phyloP scores from a whole-genome alignment of 2,113 vertebrate species.

The Varanus salvator region DNA sequence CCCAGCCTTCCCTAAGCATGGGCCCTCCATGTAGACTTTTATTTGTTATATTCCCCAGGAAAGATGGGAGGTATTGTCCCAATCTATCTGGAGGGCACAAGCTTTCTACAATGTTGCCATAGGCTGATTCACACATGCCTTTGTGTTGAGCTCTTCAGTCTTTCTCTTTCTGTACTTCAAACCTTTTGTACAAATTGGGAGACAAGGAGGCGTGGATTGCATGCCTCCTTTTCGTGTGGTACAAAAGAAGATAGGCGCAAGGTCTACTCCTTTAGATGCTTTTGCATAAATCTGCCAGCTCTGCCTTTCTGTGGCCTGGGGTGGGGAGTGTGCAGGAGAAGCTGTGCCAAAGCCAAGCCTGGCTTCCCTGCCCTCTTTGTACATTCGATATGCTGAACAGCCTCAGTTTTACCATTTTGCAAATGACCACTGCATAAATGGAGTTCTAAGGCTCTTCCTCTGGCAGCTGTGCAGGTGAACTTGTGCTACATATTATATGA shows the following conservation, averaged over 20 bases:
- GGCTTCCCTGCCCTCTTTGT: background rate
- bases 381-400: background rate
- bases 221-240: background rate
- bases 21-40: background rate
- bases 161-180: background rate
- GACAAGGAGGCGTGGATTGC: too few species aligned
- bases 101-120: too few species aligned
- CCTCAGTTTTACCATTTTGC: too few species aligned
- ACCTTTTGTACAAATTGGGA: background rate
- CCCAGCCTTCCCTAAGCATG: background rate
- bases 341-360: background rate
- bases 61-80: background rate
- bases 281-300: background rate
- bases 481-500: background rate
- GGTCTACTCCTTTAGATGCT: background rate
- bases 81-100: background rate
- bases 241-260: too few species aligned
- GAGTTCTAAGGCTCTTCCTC: background rate
- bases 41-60: background rate
- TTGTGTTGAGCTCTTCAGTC: background rate
- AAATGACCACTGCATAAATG: background rate
- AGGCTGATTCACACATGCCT: background rate
- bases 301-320: background rate
- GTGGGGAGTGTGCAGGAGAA: background rate
- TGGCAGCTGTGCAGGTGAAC: background rate